Base-by-base conservation (phyloP, 1,140 invertebrate genomes). In the Cylas formicarius region DNA sequence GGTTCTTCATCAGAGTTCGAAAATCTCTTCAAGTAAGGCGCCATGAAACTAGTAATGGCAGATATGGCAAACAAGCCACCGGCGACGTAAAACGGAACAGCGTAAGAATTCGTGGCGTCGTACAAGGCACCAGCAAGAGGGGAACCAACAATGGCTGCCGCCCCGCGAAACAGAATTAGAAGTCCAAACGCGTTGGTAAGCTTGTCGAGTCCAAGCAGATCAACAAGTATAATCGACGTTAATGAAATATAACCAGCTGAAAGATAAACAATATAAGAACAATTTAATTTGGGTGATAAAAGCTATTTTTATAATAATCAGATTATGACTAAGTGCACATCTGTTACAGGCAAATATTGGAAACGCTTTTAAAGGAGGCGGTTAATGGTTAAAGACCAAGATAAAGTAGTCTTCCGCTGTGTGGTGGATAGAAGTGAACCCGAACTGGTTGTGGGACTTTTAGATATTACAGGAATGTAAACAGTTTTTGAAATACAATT, bases 211-310 rank as follows among this genome's bases (percentile, higher is more conserved):
- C 95, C 95, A 21, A 99, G 73, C 11, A 97, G 71, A 61, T 98
- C 94, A 51, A 96, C 93, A 32, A 99, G 73, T 58, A 99, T 95
- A 62, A 98, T 97, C 13, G 95, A 98, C 22, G 94, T 97, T 26
- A 99, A 70, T 1, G 92, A 96, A 55, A 98, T 95, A 67, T 96
- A 98, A 20, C 92, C 93, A 51, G 94, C 90, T 93, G 71, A 9
- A 57, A 53, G 14, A 44, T 22, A 39, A 49, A 50, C 41, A 34
- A 8, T 32, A 37, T 24, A 17, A 42, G 34, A 18, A n/a, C n/a
- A 5, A 3, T 18, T 17, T 23, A 4, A 13, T 17, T 35, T 8
- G 33, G 17, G 17, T 13, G 17, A 35, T 14, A 17, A 21, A 35
- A 35, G n/a, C n/a, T n/a, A n/a, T n/a, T n/a, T n/a, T n/a, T n/a